Percentiles rank a stretch among this genome's conserved stretches.
Conservation (phyloP, 2,888 invertebrate species). For the Dastarcus helophoroides region DNA sequence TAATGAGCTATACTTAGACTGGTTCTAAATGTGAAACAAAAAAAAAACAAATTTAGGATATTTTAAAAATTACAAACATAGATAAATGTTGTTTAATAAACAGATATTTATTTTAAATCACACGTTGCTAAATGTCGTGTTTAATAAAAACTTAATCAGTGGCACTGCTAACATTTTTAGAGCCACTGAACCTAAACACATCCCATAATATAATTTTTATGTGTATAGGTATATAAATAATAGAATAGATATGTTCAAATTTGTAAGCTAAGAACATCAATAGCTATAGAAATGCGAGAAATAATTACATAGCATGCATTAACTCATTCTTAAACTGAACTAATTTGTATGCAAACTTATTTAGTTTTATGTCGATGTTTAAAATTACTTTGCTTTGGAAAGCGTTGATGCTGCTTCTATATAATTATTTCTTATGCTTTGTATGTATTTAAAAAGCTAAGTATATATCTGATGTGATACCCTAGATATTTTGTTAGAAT, state of each 20-base stretch:
- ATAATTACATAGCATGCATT: slow-evolving; percentile 27
- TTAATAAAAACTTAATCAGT: too few relatives aligned
- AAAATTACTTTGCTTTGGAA: slow-evolving; percentile 8
- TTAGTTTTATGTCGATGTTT: background rate
- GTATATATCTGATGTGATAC: slow-evolving; percentile 33
- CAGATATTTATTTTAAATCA: too few relatives aligned
- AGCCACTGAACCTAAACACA: slow-evolving; percentile 1
- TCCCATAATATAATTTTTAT: background rate
- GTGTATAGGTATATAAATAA: slow-evolving; percentile 13
- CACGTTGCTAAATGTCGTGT: too few relatives aligned
- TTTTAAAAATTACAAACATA: slow-evolving; percentile 12
- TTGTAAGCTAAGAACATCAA: slow-evolving; percentile 31
- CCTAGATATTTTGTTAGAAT: slow-evolving; percentile 24
- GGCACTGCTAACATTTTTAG: too few relatives aligned
- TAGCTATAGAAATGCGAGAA: slow-evolving; percentile 29
- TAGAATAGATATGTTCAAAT: slow-evolving; percentile 18
- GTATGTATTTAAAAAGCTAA: slow-evolving; percentile 28
- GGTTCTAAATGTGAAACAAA: slow-evolving; percentile 14
- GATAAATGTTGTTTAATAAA: slow-evolving; percentile 8
- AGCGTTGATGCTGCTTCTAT: slow-evolving; percentile 23
- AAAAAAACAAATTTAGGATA: slow-evolving; percentile 17
- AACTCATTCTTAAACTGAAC: slow-evolving; percentile 14
- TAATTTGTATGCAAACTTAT: too few relatives aligned
- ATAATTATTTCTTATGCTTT: slow-evolving; percentile 32
- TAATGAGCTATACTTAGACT: too few relatives aligned